Percentiles rank a stretch among this genome's conserved stretches.
Evolutionary conservation across 2,888 invertebrate genomes (phyloP).

Genomic region (Philaethria dido): DNA sequence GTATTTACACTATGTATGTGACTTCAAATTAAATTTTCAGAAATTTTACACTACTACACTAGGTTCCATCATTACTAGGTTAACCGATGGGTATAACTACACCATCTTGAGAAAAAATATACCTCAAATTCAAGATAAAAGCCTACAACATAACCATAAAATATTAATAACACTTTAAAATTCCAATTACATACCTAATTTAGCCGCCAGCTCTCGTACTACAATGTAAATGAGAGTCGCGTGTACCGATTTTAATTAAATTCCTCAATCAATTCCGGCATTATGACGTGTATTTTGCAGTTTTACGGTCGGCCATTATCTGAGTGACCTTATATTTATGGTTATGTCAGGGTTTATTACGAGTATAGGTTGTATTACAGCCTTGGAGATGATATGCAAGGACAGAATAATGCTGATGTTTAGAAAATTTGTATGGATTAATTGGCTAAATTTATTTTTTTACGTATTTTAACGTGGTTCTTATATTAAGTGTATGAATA

Average conservation of each 20-base stretch:
- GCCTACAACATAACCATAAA: background rate
- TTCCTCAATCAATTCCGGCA: constrained; percentile 52
- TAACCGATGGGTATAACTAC: too few relatives aligned
- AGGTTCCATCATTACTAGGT: too few relatives aligned
- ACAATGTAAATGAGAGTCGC: constrained; percentile 33
- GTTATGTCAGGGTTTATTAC: constrained; percentile 40
- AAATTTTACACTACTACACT: too few relatives aligned
- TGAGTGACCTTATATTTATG: constrained; percentile 42
- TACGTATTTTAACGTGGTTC: too few relatives aligned
- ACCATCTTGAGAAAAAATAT: background rate
- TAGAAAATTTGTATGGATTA: background rate
- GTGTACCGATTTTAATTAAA: constrained; percentile 56
- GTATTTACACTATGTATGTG: too few relatives aligned
- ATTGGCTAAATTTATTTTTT: too few relatives aligned
- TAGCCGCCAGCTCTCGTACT: constrained; percentile 17
- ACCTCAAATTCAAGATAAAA: background rate
- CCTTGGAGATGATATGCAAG: constrained; percentile 27
- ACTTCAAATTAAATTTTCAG: too few relatives aligned
- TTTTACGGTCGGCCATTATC: constrained; percentile 47
- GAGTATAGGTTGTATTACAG: constrained; percentile 32
- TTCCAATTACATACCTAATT: constrained; percentile 10
- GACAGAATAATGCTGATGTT: constrained; percentile 4
- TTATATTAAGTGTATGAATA: too few relatives aligned
- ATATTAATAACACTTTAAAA: background rate
- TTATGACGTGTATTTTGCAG: constrained; percentile 49